These are phyloP conservation scores for Platycheirus albimanus DNA, from an alignment of 2,888 invertebrate species.

Conservation along the genomic window DNA sequence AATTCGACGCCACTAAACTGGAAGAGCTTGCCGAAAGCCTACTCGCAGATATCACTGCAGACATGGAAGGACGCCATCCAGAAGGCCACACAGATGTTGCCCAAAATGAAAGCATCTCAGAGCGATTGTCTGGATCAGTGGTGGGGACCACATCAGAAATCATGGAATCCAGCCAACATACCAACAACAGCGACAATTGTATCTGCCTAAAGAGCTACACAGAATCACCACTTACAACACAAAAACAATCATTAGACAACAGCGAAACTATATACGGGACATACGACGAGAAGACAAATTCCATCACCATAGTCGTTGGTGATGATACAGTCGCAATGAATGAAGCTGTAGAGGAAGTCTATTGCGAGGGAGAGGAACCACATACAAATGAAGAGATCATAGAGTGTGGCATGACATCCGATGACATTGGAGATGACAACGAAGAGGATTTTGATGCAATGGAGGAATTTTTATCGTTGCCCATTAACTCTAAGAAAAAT, in stretches of 20 bases:
- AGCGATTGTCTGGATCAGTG: conserved; percentile 87
- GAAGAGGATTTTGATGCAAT: conserved; percentile 80
- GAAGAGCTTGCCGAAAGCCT: conserved; percentile 93
- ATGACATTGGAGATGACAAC: conserved; percentile 77
- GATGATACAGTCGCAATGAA: conserved; percentile 84
- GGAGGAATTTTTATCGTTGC: conserved; percentile 78
- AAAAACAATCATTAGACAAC: conserved; percentile 71
- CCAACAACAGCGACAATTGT: conserved; percentile 57
- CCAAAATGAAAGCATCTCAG: conserved; percentile 83
- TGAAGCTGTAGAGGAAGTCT: conserved; percentile 83
- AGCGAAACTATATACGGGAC: conserved; percentile 88
- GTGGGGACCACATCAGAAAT: conserved; percentile 94
- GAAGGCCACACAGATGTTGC: conserved; percentile 86
- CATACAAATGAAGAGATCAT: conserved; percentile 77
- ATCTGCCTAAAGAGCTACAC: conserved; percentile 38
- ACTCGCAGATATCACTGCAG: conserved; percentile 89
- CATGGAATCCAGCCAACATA: conserved; percentile 89
- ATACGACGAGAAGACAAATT: conserved; percentile 88
- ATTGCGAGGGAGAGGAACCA: conserved; percentile 82
- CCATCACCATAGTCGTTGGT: conserved; percentile 88
- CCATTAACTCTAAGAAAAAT: conserved; percentile 74
- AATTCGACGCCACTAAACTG: conserved; percentile 90
- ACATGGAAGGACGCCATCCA: conserved; percentile 86
- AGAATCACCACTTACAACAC: conserved; percentile 32
- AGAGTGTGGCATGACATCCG: conserved; percentile 78